These are phyloP conservation scores for Cochlearius cochlearius DNA, from an alignment of 2,113 vertebrate species.

Conservation along the genomic window DNA sequence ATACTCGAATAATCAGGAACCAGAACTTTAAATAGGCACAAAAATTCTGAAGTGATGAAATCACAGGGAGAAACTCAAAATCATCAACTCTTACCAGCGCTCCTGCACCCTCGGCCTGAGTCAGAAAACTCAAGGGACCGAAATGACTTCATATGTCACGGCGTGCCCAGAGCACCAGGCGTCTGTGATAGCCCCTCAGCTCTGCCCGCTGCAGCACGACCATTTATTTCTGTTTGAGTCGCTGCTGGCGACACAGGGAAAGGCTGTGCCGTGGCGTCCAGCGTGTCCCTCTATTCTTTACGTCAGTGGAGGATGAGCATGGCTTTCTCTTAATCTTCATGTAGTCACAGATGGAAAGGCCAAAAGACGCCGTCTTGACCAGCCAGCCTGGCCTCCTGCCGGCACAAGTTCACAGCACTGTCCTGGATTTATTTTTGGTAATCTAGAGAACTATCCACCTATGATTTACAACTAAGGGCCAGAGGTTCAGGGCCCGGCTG, in stretches of 20 bases:
- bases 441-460: not conserved
- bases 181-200: not conserved
- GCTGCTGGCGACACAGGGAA: not conserved
- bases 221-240: not conserved
- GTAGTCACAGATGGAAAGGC: not conserved
- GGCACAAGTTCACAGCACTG: not conserved
- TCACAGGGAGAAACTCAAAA: not conserved
- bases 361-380: not conserved
- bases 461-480: not conserved
- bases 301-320: rapidly evolving
- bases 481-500: not conserved
- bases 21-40: not conserved
- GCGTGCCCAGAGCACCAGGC: not conserved
- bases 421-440: not conserved
- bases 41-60: constrained; percentile 21
- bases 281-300: not conserved
- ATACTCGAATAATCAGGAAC: not conserved
- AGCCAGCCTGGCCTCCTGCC: not conserved
- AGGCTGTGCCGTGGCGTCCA: not conserved
- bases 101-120: not conserved
- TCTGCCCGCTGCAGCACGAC: rapidly evolving
- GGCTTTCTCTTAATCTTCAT: not conserved
- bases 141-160: not conserved
- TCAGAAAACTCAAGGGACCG: not conserved
- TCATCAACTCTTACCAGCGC: not conserved